Conservation (phyloP, 2,888 invertebrate species). For the Megamerina dolium region DNA sequence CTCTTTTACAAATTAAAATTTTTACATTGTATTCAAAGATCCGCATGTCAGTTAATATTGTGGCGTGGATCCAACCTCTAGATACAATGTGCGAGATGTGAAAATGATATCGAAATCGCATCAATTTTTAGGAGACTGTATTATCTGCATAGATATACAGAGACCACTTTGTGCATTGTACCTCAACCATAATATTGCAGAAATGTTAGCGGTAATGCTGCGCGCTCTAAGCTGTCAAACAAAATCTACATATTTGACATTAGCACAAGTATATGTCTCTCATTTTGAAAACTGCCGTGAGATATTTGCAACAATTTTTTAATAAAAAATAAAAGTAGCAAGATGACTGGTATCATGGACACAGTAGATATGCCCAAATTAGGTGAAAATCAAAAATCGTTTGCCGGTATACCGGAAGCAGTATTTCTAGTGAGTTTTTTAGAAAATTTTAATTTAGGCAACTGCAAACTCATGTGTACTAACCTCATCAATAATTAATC, state of each 20-base stretch:
- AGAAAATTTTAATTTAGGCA: conserved; percentile 8
- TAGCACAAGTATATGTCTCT: neutral
- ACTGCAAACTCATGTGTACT: conserved; percentile 14
- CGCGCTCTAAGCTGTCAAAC: too few species aligned
- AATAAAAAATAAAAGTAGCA: conserved; percentile 21
- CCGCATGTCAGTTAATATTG: too few species aligned
- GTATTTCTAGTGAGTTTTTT: conserved; percentile 70
- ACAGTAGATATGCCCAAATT: conserved; percentile 47
- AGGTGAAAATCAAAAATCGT: conserved; percentile 53
- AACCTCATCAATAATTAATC: conserved; percentile 20
- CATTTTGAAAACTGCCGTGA: conserved; percentile 20
- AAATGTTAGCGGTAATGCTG: too few species aligned
- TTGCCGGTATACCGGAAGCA: conserved; percentile 82
- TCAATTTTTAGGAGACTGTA: too few species aligned
- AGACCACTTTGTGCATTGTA: too few species aligned
- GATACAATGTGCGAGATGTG: too few species aligned
- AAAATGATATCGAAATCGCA: too few species aligned
- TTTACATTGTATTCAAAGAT: too few species aligned
- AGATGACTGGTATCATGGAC: conserved; percentile 44
- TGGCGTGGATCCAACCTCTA: too few species aligned
- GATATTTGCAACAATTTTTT: conserved; percentile 21
- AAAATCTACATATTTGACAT: neutral
- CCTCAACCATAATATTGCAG: too few species aligned
- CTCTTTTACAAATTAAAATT: too few species aligned
- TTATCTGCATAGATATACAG: too few species aligned